These are phyloP conservation scores for Stomorhina lunata DNA, from an alignment of 2,888 invertebrate species.

Conservation along the genomic window DNA sequence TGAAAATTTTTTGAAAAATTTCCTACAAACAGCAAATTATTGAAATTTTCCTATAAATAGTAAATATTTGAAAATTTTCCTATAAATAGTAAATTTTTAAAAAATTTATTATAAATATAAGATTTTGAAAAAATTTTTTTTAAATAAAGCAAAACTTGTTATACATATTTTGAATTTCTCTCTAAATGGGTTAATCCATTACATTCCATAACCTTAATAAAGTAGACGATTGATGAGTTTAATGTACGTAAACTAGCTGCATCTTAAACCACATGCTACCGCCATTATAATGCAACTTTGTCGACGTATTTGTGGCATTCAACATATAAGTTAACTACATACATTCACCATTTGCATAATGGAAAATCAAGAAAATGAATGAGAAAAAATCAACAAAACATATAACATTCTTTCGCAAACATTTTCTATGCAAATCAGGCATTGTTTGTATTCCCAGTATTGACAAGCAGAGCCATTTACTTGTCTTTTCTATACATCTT, in stretches of 20 bases:
- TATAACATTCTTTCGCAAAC: not conserved
- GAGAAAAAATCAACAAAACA: not conserved
- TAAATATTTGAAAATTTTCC: no score
- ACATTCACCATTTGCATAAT: not conserved
- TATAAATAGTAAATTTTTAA: no score
- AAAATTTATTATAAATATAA: no score
- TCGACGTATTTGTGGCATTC: not conserved
- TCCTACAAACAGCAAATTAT: no score
- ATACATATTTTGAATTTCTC: not conserved
- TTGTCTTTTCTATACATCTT: not conserved
- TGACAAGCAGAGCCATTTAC: conserved; percentile 31
- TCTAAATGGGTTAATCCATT: conserved; percentile 19
- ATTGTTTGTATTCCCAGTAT: conserved; percentile 21
- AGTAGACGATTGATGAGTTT: conserved; percentile 55
- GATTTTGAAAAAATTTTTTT: no score
- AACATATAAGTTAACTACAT: not conserved
- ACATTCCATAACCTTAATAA: conserved; percentile 32
- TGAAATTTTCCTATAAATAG: no score
- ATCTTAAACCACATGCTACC: conserved; percentile 40
- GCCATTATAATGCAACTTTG: not conserved
- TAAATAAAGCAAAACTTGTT: no score
- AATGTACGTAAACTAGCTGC: conserved; percentile 40
- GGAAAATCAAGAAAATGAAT: conserved; percentile 7
- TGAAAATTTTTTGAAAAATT: no score
- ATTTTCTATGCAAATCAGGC: conserved; percentile 41